Evolutionary conservation across 2,888 invertebrate species (phyloP).

Genomic region (Coenonympha arcania): DNA sequence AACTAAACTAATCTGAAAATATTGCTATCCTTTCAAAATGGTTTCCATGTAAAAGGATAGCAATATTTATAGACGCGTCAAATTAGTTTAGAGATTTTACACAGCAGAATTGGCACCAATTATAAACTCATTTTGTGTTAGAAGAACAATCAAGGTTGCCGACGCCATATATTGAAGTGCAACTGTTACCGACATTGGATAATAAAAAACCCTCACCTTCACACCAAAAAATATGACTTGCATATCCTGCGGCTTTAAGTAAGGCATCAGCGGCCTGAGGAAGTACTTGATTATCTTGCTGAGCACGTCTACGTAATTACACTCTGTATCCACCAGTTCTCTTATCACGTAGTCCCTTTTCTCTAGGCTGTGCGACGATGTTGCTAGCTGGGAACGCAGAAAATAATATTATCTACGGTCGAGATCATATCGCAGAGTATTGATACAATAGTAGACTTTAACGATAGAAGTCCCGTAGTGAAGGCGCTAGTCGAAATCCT

Average conservation of each 20-base stretch:
- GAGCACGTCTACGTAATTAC: conserved; percentile 95
- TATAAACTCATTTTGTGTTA: too few species aligned
- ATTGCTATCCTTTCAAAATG: too few species aligned
- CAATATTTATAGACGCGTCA: too few species aligned
- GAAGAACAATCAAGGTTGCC: neutral
- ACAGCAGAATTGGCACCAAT: neutral
- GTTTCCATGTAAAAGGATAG: too few species aligned
- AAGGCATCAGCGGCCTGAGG: conserved; percentile 81
- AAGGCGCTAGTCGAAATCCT: too few species aligned
- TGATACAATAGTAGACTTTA: neutral
- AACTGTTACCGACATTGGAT: neutral
- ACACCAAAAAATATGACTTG: conserved; percentile 91
- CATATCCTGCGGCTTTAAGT: conserved; percentile 83
- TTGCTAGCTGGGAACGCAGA: conserved; percentile 56
- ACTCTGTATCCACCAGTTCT: conserved; percentile 96
- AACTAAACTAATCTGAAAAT: too few species aligned
- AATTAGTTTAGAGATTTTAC: conserved; percentile 16
- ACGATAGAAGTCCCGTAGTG: too few species aligned
- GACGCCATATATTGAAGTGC: neutral
- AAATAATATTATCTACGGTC: conserved; percentile 2
- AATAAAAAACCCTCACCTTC: conserved; percentile 72
- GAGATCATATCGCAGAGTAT: neutral
- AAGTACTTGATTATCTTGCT: conserved; percentile 87
- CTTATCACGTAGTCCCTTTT: conserved; percentile 94
- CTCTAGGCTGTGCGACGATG: conserved; percentile 78